A percentile compares a stretch with the other conserved stretches of the same genome.
Evolutionary conservation across 2,113 vertebrate species (phyloP).

Genomic region (Eulemur macaco): DNA sequence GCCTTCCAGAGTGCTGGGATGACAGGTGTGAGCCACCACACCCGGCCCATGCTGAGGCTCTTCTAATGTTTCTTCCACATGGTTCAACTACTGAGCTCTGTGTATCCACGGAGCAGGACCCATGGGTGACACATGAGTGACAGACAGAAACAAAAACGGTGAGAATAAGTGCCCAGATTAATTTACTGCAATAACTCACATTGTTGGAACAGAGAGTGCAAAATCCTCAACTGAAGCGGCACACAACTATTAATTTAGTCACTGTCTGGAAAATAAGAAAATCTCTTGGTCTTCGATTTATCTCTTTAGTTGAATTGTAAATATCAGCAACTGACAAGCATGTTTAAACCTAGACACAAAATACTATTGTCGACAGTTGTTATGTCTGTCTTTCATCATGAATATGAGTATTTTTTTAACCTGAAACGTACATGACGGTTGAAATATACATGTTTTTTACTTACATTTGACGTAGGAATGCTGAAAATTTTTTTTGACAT

Average conservation of each 20-base stretch:
- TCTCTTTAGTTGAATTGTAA: neutral
- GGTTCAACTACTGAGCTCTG: neutral
- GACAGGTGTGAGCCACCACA: no score
- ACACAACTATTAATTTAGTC: neutral
- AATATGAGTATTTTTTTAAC: neutral
- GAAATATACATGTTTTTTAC: neutral
- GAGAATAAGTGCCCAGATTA: neutral
- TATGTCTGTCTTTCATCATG: neutral
- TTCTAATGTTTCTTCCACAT: neutral
- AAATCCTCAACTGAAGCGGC: neutral
- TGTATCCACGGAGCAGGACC: no score
- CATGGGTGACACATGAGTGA: neutral
- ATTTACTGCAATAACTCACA: neutral
- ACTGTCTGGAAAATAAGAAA: neutral
- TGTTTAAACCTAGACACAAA: neutral
- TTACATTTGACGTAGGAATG: neutral
- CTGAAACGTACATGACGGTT: neutral
- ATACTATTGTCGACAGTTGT: neutral
- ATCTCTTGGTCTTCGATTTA: neutral
- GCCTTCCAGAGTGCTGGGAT: no score
- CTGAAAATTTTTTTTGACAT: neutral
- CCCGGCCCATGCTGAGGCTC: neutral
- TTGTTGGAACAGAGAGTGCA: neutral
- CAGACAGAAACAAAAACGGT: neutral
- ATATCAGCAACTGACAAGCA: neutral